Percentiles rank a stretch among this genome's conserved stretches.
These are phyloP conservation scores for Oceanodroma tethys DNA, from an alignment of 2,113 vertebrate species.

Conservation along the genomic window DNA sequence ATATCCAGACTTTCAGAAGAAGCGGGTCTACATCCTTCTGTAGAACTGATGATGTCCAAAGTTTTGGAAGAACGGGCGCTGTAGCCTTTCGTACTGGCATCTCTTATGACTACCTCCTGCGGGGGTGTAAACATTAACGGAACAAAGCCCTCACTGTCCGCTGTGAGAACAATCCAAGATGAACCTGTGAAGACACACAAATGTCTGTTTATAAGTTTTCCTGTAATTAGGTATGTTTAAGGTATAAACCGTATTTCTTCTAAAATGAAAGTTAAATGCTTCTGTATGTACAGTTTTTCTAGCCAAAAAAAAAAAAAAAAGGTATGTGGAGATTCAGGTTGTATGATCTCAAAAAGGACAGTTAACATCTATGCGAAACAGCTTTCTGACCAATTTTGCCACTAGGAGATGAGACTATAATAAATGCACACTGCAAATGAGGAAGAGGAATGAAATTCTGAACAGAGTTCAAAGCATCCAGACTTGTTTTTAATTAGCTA, in stretches of 20 bases:
- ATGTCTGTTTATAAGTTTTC: background rate
- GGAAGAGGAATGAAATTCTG: background rate
- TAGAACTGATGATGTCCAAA: constrained; percentile 9
- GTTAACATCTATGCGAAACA: background rate
- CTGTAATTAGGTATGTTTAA: background rate
- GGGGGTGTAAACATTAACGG: constrained; percentile 81
- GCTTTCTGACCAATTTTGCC: background rate
- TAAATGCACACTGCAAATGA: rapidly evolving
- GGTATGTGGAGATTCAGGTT: background rate
- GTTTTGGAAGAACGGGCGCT: constrained; percentile 4
- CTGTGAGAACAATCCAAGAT: constrained; percentile 87
- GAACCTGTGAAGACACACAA: constrained; percentile 72
- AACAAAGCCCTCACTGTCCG: constrained; percentile 87
- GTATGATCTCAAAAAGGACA: background rate
- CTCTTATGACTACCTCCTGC: constrained; percentile 84
- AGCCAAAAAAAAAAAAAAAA: background rate
- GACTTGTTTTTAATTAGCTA: background rate
- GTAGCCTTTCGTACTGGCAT: constrained; percentile 67
- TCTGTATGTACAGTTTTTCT: background rate
- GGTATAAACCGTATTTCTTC: background rate
- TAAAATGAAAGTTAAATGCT: background rate
- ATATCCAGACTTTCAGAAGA: constrained; percentile 25
- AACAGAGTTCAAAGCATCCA: background rate
- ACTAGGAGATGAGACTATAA: background rate
- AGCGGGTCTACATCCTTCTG: background rate